Evolutionary conservation across 2,797 vertebrate genomes (phyloP), one percentile per base, ranked within the genome.

Genomic region (Toxotes lorentzi): DNA sequence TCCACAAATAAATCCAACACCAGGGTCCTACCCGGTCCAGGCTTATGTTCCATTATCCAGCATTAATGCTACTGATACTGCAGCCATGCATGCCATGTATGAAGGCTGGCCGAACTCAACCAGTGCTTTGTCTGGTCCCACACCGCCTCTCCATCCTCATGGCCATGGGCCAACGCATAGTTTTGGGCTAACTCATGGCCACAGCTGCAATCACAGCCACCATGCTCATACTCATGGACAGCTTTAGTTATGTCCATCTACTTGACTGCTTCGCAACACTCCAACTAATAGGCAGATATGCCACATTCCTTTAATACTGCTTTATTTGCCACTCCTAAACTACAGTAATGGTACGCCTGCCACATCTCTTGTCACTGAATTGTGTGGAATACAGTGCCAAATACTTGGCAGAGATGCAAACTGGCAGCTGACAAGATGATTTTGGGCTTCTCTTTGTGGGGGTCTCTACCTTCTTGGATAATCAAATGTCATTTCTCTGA

Each of bases 11-110:
- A 93, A 85, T 19, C 91, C 92, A 30, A 81, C 87, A 38, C 90
- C 92, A 3, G 94, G 92, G 5, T 92, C 92, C 13, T 94, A 94
- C 78, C 94, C 93, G 0, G 91, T 93, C 48, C 94, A 94, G 75
- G 91, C 88, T 2, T 94, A 94, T 0, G 91, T 88, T 27, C 90
- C 86, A 2, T 3, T 82, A 38, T 76, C 85, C 60, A 86, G 72
- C 64, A n/a, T 81, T 0, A 68, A 76, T 43, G 6, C 77, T 48
- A 40, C 64, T 11, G 41, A 71, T 16, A 23, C 41, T 3, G 5
- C 17, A 0, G 16, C 35, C 9, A 38, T 45, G 32, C 27, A 27
- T 27, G 27, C 2, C 27, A 63, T 47, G 10, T 73, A 90, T 17
- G 91, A 94, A 63, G 93, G 92, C n/a, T 94, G 93, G 93, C 67